A percentile compares a stretch with the other conserved stretches of the same genome.
phyloP scores from a whole-genome alignment of 1,140 invertebrate genomes.

The Chlorops oryzae region DNA sequence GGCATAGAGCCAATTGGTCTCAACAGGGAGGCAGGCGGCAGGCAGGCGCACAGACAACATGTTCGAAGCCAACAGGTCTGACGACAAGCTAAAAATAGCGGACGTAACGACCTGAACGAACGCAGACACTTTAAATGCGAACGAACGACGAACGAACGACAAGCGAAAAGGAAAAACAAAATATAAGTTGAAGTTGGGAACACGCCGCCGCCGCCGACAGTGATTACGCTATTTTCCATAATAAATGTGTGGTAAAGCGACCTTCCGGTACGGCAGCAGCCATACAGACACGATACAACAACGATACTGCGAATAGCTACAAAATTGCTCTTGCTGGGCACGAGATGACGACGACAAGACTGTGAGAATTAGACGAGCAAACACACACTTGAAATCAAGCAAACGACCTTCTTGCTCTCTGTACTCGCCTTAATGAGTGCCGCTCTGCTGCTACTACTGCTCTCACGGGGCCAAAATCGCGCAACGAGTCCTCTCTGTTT shows the following conservation, averaged over 20 bases:
- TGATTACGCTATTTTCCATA: constrained; percentile 46
- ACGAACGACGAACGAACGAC: constrained; percentile 8
- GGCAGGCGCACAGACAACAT: not conserved
- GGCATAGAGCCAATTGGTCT: not conserved
- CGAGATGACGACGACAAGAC: constrained; percentile 11
- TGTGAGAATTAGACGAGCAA: no score
- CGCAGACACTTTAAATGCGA: not conserved
- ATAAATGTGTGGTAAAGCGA: constrained; percentile 45
- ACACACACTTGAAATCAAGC: constrained; percentile 10
- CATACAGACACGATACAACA: no score
- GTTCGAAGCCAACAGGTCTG: not conserved
- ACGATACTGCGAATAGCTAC: constrained; percentile 18
- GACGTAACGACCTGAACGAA: not conserved
- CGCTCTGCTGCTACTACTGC: no score
- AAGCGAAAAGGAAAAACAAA: no score
- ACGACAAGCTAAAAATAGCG: not conserved
- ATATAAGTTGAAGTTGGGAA: no score
- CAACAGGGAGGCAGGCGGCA: not conserved
- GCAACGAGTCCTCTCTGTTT: no score
- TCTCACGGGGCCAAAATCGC: no score
- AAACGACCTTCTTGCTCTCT: no score
- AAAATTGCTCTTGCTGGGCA: not conserved
- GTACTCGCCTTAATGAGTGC: no score
- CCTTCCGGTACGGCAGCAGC: constrained; percentile 41
- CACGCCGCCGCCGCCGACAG: constrained; percentile 30